Percentiles rank a stretch among this genome's conserved stretches.
phyloP scores from a whole-genome alignment of 2,113 vertebrate species.

The Ia io region DNA sequence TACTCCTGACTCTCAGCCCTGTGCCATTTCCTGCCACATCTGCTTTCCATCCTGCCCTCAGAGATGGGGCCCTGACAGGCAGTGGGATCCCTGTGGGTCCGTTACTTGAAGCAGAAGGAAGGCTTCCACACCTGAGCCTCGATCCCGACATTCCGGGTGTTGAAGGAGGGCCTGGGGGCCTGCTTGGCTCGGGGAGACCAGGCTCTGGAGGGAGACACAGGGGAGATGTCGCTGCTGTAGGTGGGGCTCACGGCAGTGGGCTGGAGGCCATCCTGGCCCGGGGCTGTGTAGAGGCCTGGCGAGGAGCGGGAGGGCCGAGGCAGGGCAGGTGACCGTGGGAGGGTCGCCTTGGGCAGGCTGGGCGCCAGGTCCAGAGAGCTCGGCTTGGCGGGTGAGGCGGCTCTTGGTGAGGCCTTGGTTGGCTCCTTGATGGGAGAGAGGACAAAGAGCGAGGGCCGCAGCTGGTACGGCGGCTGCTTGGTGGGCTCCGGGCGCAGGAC shows the following conservation, averaged over 20 bases:
- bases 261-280: slow-evolving; percentile 64
- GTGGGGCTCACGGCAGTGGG: slow-evolving; percentile 51
- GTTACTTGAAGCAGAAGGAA: slow-evolving; percentile 88
- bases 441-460: slow-evolving; percentile 92
- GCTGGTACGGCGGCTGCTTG: slow-evolving; percentile 91
- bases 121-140: slow-evolving; percentile 99
- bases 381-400: slow-evolving; percentile 73
- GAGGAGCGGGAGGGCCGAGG: slow-evolving; percentile 74
- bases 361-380: slow-evolving; percentile 83
- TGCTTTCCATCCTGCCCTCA: not conserved
- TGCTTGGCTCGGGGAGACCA: slow-evolving; percentile 88
- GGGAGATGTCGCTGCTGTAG: slow-evolving; percentile 70
- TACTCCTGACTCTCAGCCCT: slow-evolving; percentile 19
- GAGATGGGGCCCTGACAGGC: not conserved
- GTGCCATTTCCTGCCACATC: slow-evolving; percentile 7
- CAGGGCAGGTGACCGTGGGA: slow-evolving; percentile 82
- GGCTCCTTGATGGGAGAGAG: slow-evolving; percentile 91
- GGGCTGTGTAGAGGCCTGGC: slow-evolving; percentile 77
- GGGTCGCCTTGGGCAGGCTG: slow-evolving; percentile 74
- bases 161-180: slow-evolving; percentile 94
- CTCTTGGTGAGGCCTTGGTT: slow-evolving; percentile 79
- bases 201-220: slow-evolving; percentile 84
- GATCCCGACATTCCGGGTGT: slow-evolving; percentile 92
- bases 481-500: slow-evolving; percentile 91
- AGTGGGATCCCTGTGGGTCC: not conserved